phyloP scores from a whole-genome alignment of 2,113 vertebrate genomes.

The Hypocryptadius cinnamomeus region DNA sequence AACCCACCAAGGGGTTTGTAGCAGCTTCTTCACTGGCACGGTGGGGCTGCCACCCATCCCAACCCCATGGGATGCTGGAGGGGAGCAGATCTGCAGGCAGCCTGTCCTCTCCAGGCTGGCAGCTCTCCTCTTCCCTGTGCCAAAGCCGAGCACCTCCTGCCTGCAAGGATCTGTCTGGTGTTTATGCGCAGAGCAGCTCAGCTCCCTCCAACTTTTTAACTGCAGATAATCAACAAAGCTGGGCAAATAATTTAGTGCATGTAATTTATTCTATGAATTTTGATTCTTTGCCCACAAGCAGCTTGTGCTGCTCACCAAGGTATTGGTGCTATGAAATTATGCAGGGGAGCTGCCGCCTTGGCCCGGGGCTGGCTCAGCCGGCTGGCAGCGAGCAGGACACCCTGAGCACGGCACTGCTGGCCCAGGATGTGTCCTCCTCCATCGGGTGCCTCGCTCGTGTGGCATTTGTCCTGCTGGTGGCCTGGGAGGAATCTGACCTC shows the following conservation, averaged over 20 bases:
- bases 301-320: conserved; percentile 21
- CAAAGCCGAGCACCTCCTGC: not conserved
- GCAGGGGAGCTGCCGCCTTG: not conserved
- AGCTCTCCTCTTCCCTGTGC: not conserved
- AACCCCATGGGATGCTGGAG: not conserved
- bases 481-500: not conserved
- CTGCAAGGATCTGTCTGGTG: not conserved
- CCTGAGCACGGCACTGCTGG: not conserved
- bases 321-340: not conserved
- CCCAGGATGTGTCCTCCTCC: not conserved
- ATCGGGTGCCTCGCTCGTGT: fast-evolving
- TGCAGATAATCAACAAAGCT: conserved; percentile 48
- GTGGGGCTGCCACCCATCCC: not conserved
- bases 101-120: not conserved
- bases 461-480: not conserved
- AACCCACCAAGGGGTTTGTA: not conserved
- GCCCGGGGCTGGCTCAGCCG: not conserved
- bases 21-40: not conserved
- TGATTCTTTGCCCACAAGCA: conserved; percentile 50
- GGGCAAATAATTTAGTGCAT: not conserved
- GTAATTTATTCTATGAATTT: conserved; percentile 48
- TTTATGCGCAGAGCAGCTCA: not conserved
- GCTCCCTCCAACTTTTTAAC: conserved; percentile 32
- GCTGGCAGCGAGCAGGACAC: not conserved
- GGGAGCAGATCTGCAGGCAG: not conserved